A percentile compares a stretch with the other conserved stretches of the same genome.
Evolutionary conservation across 2,797 vertebrate species (phyloP).

Genomic region (Phalanger gymnotis): DNA sequence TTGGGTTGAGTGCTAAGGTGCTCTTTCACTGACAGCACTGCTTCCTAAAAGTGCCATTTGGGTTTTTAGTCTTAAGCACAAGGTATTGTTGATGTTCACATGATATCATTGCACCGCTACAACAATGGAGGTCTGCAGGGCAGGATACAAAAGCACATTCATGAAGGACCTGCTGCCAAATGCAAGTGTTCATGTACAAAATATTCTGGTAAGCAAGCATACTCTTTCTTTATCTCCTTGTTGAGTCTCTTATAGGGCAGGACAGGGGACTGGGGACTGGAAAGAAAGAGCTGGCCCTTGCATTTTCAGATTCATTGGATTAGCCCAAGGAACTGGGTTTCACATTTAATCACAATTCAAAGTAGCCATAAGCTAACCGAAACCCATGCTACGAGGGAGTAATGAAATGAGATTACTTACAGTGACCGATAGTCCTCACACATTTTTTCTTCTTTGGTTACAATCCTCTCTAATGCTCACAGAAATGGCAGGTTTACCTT

Average conservation of each 20-base stretch:
- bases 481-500: slow-evolving; percentile 74
- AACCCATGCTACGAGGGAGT: slow-evolving; percentile 69
- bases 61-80: slow-evolving; percentile 73
- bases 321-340: slow-evolving; percentile 79
- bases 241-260: slow-evolving; percentile 68
- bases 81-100: slow-evolving; percentile 62
- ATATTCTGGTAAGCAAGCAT: slow-evolving; percentile 79
- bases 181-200: slow-evolving; percentile 85
- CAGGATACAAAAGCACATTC: slow-evolving; percentile 82
- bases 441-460: slow-evolving; percentile 82
- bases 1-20: slow-evolving; percentile 58
- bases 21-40: slow-evolving; percentile 68
- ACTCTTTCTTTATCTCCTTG: slow-evolving; percentile 73
- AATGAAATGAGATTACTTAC: slow-evolving; percentile 71
- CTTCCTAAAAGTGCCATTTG: slow-evolving; percentile 79
- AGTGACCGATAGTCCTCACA: slow-evolving; percentile 68
- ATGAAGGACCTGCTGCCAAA: slow-evolving; percentile 80
- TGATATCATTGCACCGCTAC: slow-evolving; percentile 72
- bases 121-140: slow-evolving; percentile 70
- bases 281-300: slow-evolving; percentile 62
- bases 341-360: slow-evolving; percentile 79
- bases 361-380: slow-evolving; percentile 66
- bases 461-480: slow-evolving; percentile 73
- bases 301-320: slow-evolving; percentile 62
- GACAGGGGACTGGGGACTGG: slow-evolving; percentile 51